phyloP scores from a whole-genome alignment of 2,797 vertebrate species.

The Leptoclinus maculatus region DNA sequence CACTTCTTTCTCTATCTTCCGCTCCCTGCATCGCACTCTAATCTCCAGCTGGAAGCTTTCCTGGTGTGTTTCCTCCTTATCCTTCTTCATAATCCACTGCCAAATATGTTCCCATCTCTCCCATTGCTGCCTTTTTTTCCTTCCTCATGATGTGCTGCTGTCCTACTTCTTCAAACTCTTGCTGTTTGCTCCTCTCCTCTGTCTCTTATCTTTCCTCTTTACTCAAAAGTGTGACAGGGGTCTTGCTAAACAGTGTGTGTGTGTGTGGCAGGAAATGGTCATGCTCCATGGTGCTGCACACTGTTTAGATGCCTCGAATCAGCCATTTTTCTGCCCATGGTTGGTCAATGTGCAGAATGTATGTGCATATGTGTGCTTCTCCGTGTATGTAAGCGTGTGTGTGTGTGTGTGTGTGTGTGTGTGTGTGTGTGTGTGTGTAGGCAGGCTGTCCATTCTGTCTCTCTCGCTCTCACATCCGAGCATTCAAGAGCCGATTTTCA shows the following conservation, averaged over 20 bases:
- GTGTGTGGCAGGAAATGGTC: constrained; percentile 33
- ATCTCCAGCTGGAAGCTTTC: constrained; percentile 75
- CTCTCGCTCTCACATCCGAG: constrained; percentile 36
- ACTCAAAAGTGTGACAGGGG: constrained; percentile 46
- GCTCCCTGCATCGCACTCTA: constrained; percentile 59
- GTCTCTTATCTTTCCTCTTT: constrained; percentile 44
- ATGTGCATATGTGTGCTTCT: constrained; percentile 29
- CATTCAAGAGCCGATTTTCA: constrained; percentile 53
- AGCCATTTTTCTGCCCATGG: constrained; percentile 21
- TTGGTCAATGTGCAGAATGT: constrained; percentile 33
- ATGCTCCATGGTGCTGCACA: constrained; percentile 18
- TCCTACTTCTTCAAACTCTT: constrained; percentile 17
- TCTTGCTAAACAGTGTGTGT: constrained; percentile 54
- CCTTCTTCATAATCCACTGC: constrained; percentile 39
- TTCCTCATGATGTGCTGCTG: background rate
- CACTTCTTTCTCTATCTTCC: constrained; percentile 61
- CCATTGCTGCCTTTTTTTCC: background rate
- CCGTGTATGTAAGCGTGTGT: constrained; percentile 32
- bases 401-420: constrained; percentile 32
- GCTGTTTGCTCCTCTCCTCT: constrained; percentile 21
- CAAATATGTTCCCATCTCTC: constrained; percentile 56
- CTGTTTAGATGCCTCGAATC: constrained; percentile 47
- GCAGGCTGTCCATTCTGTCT: constrained; percentile 68
- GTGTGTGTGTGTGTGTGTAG: constrained; percentile 44
- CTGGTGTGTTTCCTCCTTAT: constrained; percentile 57